These are phyloP conservation scores for Chanos chanos DNA, from an alignment of 2,797 vertebrate genomes.

Conservation along the genomic window DNA sequence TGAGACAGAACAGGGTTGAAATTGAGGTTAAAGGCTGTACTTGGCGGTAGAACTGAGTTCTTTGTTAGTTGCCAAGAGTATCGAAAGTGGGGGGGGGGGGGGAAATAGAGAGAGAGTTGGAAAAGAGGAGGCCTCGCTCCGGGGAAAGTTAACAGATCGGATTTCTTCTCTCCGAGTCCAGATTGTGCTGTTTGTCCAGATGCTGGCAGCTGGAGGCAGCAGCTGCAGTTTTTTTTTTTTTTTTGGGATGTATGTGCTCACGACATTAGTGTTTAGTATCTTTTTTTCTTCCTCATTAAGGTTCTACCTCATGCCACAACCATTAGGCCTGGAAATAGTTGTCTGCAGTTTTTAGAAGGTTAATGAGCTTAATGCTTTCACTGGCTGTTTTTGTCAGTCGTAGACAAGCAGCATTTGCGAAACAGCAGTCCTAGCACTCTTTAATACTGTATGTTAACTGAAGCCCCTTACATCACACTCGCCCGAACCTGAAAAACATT, in stretches of 20 bases:
- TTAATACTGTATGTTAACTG: too few relatives aligned
- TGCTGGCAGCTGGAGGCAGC: conserved; percentile 36
- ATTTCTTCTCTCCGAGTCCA: conserved; percentile 19
- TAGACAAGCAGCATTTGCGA: too few relatives aligned
- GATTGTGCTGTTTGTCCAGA: conserved; percentile 42
- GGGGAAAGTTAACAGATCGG: conserved; percentile 25
- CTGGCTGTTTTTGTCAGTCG: too few relatives aligned
- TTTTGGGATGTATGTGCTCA: conserved; percentile 13
- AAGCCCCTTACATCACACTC: too few relatives aligned
- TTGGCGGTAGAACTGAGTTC: conserved; percentile 34
- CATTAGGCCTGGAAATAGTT: too few relatives aligned
- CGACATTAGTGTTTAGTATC: background rate
- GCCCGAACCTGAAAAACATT: too few relatives aligned
- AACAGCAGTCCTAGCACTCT: too few relatives aligned
- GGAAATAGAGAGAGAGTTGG: conserved; percentile 2
- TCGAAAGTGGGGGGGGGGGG: background rate
- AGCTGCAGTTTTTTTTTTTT: too few relatives aligned
- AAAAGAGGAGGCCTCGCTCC: conserved; percentile 16
- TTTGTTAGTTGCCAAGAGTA: conserved; percentile 24
- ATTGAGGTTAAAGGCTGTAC: conserved; percentile 56
- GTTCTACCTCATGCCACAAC: background rate
- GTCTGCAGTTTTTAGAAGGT: too few relatives aligned
- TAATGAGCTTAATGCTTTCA: too few relatives aligned
- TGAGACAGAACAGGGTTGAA: conserved; percentile 60
- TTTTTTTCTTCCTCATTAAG: conserved; percentile 27